Base-by-base conservation (phyloP, 1,140 invertebrate genomes). In the Heliconius congener region DNA sequence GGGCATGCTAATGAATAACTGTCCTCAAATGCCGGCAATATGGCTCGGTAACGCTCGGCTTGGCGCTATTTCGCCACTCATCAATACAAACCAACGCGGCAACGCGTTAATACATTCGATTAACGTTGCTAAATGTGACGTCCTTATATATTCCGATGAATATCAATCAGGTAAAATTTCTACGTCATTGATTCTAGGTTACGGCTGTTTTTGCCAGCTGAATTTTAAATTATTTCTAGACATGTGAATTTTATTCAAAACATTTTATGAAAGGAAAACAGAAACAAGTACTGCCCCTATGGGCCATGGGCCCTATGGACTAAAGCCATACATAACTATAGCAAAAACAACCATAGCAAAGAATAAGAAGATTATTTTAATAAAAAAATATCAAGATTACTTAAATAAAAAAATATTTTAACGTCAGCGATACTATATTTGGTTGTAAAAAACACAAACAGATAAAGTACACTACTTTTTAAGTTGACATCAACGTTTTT, bases 1-100 rank as follows among this genome's bases (percentile, higher is more conserved):
- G 0, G 98, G 97, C 0, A 88, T 99, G 11, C 96, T 99, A 82
- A 96, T 99, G 91, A 98, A 98, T 88, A 99, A 98, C 89, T 96
- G 97, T 71, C 97, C 98, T 0, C 98, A 99, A 92, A 98, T 97
- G 89, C 96, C 98, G 2, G 97, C 96, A 27, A 95, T 97, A 60
- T 99, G 98, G 98, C 93, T 99, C 19, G 99, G 98, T 5, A 95
- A 99, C 42, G 96, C 97, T 1, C 98, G 99, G 91, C 95, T 99
- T 39, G 99, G 99, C 3, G 96, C 98, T 4, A 96, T 99, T 18
- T 96, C 96, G 1, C 97, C 99, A 0, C 95, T 99, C 16, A 98
- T 99, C 78, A 99, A 99, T 88, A 98, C 97, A 55, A 99, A 99
- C 92, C 96, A 99, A 74, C 95, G 97, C 72, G 96, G 97, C 73